A percentile compares a stretch with the other conserved stretches of the same genome.
These are phyloP conservation scores for Mobula hypostoma DNA, from an alignment of 2,113 vertebrate species.

Conservation along the genomic window DNA sequence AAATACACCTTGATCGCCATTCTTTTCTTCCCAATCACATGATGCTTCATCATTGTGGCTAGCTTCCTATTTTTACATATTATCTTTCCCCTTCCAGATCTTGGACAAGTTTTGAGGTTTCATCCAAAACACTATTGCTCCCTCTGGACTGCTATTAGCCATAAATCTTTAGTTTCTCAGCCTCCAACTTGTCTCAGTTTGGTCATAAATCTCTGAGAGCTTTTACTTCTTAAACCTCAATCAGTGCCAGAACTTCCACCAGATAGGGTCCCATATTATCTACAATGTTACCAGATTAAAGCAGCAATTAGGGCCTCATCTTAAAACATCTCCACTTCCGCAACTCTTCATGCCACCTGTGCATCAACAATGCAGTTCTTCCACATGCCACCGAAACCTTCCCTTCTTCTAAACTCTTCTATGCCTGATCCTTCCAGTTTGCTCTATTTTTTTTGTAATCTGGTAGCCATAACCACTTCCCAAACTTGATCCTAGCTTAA, in stretches of 20 bases:
- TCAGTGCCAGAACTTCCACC: neutral
- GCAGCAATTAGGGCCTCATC: neutral
- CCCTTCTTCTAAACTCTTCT: neutral
- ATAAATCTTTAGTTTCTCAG: neutral
- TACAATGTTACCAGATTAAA: neutral
- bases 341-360: neutral
- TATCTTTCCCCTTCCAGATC: neutral
- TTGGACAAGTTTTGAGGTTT: neutral
- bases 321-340: neutral
- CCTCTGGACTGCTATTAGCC: neutral
- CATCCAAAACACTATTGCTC: neutral
- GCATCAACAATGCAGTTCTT: neutral
- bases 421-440: neutral
- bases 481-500: neutral
- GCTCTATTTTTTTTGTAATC: neutral
- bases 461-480: neutral
- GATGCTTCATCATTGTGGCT: neutral
- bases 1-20: neutral
- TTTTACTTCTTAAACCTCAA: neutral
- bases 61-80: neutral
- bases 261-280: neutral
- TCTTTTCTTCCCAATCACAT: neutral
- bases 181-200: neutral
- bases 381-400: neutral
- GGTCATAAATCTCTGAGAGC: neutral